Conservation (phyloP, 2,113 vertebrate genomes). For the Tringa solitaria region DNA sequence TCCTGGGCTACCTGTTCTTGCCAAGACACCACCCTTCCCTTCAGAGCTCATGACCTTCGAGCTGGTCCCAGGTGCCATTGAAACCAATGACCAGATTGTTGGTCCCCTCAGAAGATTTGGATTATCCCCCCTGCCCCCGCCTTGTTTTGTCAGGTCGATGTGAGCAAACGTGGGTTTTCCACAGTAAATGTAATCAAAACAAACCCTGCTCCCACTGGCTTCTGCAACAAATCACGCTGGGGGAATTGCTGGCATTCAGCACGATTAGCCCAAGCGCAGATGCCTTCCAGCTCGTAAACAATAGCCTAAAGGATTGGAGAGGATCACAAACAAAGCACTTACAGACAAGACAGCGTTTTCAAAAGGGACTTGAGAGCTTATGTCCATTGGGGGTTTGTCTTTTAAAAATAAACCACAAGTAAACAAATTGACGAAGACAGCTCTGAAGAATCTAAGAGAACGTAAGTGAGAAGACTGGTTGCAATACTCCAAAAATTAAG, state of each 20-base stretch:
- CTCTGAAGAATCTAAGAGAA: neutral
- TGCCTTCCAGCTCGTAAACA: conserved; percentile 62
- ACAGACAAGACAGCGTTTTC: conserved; percentile 38
- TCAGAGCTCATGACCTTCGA: neutral
- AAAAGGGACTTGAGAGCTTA: conserved; percentile 52
- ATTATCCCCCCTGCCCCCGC: neutral
- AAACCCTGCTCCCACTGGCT: conserved; percentile 37
- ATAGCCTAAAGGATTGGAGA: conserved; percentile 64
- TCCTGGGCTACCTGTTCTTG: neutral
- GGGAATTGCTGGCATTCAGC: conserved; percentile 53
- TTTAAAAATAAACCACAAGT: conserved; percentile 61
- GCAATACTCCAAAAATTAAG: neutral
- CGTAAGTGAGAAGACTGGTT: neutral
- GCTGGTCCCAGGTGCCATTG: neutral
- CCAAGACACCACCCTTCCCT: neutral
- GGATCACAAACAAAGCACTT: conserved; percentile 66
- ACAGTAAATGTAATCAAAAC: conserved; percentile 37
- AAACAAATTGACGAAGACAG: conserved; percentile 36
- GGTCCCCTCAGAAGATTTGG: neutral
- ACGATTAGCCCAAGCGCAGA: conserved; percentile 44
- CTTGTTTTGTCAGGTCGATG: neutral
- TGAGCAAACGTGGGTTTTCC: conserved; percentile 16
- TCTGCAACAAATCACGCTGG: conserved; percentile 51
- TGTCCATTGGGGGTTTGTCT: conserved; percentile 54
- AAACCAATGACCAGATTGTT: neutral